Evolutionary conservation across 2,888 invertebrate species (phyloP).

Genomic region (Agrochola circellaris): DNA sequence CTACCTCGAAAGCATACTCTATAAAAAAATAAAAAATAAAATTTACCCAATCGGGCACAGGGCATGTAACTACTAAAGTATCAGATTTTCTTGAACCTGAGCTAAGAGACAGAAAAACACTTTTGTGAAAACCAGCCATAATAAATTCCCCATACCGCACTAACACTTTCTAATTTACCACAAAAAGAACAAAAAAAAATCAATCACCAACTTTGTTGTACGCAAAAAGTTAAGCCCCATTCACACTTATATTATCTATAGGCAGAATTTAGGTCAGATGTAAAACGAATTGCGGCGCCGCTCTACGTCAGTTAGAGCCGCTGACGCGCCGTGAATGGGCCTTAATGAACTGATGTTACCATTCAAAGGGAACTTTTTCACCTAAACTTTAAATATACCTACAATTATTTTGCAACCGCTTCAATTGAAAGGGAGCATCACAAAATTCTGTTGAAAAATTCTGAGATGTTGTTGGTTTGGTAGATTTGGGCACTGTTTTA

Average conservation of each 20-base stretch:
- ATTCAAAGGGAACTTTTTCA: conserved; percentile 78
- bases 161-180: not conserved
- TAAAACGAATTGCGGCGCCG: conserved; percentile 79
- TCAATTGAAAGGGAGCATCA: conserved; percentile 40
- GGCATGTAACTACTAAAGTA: not conserved
- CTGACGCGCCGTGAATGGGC: conserved; percentile 81
- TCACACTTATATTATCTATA: conserved; percentile 50
- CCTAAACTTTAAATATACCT: conserved; percentile 68
- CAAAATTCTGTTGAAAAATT: conserved; percentile 15
- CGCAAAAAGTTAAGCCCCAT: conserved; percentile 47
- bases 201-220: conserved; percentile 41
- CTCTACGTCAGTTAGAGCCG: conserved; percentile 71
- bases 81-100: not conserved
- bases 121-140: not conserved
- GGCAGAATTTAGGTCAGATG: conserved; percentile 79
- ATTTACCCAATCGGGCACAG: too few species aligned
- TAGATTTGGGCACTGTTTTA: not conserved
- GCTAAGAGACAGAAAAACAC: too few species aligned
- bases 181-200: conserved; percentile 25
- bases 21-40: too few species aligned
- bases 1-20: too few species aligned
- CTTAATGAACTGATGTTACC: conserved; percentile 84
- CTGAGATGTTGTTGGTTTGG: not conserved
- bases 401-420: conserved; percentile 61
- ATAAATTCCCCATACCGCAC: not conserved